These are phyloP conservation scores for Crax fasciolata DNA, from an alignment of 2,797 vertebrate species.

Conservation along the genomic window DNA sequence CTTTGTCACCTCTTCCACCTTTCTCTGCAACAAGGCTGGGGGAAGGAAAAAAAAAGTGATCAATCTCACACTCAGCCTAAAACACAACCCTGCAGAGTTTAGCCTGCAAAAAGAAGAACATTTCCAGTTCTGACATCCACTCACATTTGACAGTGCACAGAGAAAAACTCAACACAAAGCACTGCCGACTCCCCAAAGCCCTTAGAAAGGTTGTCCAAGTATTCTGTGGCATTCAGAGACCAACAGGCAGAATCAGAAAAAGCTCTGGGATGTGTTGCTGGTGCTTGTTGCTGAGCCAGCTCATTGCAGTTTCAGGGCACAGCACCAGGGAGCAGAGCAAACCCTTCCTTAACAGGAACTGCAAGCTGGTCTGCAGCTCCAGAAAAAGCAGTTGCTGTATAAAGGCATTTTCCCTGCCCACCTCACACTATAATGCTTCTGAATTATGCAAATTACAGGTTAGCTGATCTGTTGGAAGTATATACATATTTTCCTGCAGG, in stretches of 20 bases:
- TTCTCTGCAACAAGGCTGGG: conserved; percentile 91
- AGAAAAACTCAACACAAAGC: neutral
- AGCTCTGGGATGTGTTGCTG: accelerated
- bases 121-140: neutral
- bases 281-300: neutral
- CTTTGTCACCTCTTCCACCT: conserved; percentile 95
- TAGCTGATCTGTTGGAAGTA: neutral
- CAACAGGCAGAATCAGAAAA: accelerated
- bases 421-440: neutral
- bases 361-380: neutral
- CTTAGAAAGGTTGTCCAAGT: neutral
- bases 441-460: neutral
- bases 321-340: neutral
- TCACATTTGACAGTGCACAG: neutral
- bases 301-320: neutral
- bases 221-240: neutral
- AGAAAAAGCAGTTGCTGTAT: neutral
- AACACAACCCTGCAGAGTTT: neutral
- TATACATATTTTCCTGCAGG: neutral
- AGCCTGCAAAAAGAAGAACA: neutral
- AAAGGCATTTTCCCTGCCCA: neutral
- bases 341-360: neutral
- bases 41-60: neutral
- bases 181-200: neutral
- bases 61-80: neutral